Percentiles rank a stretch among this genome's conserved stretches.
phyloP scores from a whole-genome alignment of 2,888 invertebrate genomes.

The Pachycephus smyrnensis region DNA sequence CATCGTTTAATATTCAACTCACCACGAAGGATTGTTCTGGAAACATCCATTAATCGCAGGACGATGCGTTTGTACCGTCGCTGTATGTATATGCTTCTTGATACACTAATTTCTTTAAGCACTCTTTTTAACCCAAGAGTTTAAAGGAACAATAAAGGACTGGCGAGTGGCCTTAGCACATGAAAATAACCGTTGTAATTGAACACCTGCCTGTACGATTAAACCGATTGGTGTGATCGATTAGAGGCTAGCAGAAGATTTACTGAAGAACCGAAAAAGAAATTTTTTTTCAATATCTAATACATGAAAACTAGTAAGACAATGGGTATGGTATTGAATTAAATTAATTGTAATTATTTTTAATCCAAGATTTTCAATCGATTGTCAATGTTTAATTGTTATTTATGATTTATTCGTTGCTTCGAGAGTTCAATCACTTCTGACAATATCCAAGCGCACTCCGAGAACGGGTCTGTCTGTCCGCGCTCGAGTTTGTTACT shows the following conservation, averaged over 20 bases:
- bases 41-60: neutral
- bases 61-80: neutral
- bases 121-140: neutral
- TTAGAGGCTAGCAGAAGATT: neutral
- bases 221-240: neutral
- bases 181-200: neutral
- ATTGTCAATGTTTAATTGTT: neutral
- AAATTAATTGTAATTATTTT: neutral
- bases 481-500: conserved; percentile 23
- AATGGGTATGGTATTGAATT: neutral
- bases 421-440: neutral
- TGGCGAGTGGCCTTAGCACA: neutral
- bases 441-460: neutral
- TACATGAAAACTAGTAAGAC: neutral
- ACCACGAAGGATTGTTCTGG: neutral
- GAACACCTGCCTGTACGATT: neutral
- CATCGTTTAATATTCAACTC: neutral
- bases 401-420: neutral
- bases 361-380: neutral
- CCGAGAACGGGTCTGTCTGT: neutral
- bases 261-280: neutral
- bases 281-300: neutral
- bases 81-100: neutral
- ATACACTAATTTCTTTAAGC: neutral
- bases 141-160: neutral